Percentiles rank a stretch among this genome's conserved stretches.
Evolutionary conservation across 2,113 vertebrate genomes (phyloP).

Genomic region (Lepisosteus osseus): DNA sequence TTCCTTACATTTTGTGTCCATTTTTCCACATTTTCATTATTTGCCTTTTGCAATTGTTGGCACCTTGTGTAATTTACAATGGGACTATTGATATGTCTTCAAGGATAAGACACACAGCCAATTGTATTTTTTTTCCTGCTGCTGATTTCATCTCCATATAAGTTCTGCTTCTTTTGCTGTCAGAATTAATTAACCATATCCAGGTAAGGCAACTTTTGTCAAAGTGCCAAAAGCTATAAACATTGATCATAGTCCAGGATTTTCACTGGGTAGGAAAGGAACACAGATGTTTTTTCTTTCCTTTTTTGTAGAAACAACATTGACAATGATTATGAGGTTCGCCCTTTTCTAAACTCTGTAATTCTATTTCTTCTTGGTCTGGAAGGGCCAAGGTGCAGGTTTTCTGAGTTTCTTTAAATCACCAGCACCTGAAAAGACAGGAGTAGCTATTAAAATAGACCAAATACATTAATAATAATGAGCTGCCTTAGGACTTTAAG

Average conservation of each 20-base stretch:
- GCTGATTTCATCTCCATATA: slow-evolving; percentile 62
- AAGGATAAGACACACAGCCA: slow-evolving; percentile 56
- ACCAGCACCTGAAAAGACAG: too few species aligned
- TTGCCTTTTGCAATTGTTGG: slow-evolving; percentile 57
- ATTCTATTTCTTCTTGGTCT: too few species aligned
- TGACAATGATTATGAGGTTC: not conserved
- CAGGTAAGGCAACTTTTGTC: slow-evolving; percentile 71
- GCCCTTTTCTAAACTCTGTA: too few species aligned
- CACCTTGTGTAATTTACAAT: slow-evolving; percentile 64
- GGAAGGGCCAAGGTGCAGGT: too few species aligned
- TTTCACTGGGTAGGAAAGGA: slow-evolving; percentile 18
- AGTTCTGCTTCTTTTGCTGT: slow-evolving; percentile 59
- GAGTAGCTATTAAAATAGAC: too few species aligned
- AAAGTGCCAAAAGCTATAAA: slow-evolving; percentile 74
- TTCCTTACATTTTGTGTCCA: slow-evolving; percentile 56
- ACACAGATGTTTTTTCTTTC: not conserved
- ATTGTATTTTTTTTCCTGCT: slow-evolving; percentile 60
- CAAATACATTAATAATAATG: too few species aligned
- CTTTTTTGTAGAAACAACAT: not conserved
- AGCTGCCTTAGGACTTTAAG: too few species aligned
- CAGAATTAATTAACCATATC: slow-evolving; percentile 73
- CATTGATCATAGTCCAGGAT: slow-evolving; percentile 54
- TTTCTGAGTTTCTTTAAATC: too few species aligned
- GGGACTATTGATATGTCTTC: slow-evolving; percentile 73
- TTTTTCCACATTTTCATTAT: slow-evolving; percentile 59